Conservation (phyloP, 2,888 invertebrate species). For the Tachina fera region DNA sequence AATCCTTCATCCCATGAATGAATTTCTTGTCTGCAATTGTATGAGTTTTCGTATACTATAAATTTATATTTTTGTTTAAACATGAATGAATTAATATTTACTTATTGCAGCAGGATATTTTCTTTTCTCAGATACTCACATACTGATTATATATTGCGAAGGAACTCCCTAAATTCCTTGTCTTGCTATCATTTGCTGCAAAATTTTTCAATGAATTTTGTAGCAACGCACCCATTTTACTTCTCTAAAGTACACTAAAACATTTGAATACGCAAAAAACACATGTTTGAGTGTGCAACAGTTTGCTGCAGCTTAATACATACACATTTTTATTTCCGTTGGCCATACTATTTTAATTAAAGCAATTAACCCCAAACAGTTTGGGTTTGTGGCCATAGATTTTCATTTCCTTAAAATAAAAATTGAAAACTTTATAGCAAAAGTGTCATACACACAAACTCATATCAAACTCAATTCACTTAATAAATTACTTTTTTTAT, state of each 20-base stretch:
- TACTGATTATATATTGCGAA: neutral
- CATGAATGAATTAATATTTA: conserved; percentile 47
- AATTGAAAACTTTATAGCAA: too few species aligned
- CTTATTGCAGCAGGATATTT: neutral
- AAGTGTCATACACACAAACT: too few species aligned
- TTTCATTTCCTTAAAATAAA: too few species aligned
- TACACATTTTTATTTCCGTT: neutral
- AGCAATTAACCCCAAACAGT: too few species aligned
- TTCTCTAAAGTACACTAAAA: conserved; percentile 14
- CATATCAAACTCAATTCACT: too few species aligned
- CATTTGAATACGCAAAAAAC: neutral
- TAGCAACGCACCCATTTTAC: neutral
- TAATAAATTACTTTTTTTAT: too few species aligned
- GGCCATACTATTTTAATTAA: too few species aligned
- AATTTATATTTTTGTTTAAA: neutral
- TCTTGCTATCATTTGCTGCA: neutral
- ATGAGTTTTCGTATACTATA: conserved; percentile 7
- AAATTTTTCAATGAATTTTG: neutral
- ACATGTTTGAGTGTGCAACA: conserved; percentile 60
- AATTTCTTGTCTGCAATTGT: conserved; percentile 42
- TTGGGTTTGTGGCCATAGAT: too few species aligned
- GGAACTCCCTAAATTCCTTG: neutral
- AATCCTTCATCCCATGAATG: conserved; percentile 40
- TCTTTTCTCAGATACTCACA: too few species aligned
- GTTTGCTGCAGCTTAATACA: conserved; percentile 50